Evolutionary conservation across 1,140 invertebrate genomes (phyloP), one percentile per base, ranked within the genome.

Genomic region (Drosophila erecta): DNA sequence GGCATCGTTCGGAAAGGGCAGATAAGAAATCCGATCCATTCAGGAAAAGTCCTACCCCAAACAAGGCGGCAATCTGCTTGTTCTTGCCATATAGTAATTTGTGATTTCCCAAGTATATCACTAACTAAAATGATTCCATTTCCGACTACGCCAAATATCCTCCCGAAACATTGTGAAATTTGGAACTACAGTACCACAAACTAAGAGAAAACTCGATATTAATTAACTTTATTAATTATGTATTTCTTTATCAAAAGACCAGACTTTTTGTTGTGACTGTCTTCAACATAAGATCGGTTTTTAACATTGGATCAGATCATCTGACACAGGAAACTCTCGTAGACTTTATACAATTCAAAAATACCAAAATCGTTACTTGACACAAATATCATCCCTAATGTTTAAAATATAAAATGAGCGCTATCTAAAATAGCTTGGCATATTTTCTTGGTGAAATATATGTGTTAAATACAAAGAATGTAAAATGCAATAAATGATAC

Each of bases 171-270:
- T n/a, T n/a, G n/a, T n/a, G n/a, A n/a, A n/a, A n/a, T n/a, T n/a
- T n/a, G n/a, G n/a, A n/a, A n/a, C 3, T 14, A 1, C 2, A 12
- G 35, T 37, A 14, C 35, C 35, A 37, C 37, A 38, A 38, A 4
- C 1, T 1, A 14, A 38, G 4, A 14, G 37, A 38, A 22, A 14
- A 24, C 22, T 11, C n/a, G 65, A 66, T 81, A 59, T 44, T 62
- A 61, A 56, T 79, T 71, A 38, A 64, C 51, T 86, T 81, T 81
- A 86, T 81, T 84, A 76, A 30, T 76, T 46, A 46, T 81, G 61
- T 41, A 43, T 80, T 70, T 81, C 17, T 87, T 86, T 76, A 87
- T 75, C 60, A 83, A 86, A 81, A 79, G 74, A 87, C 67, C 81
- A 86, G 79, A 81, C 74, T 79, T 84, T 85, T 58, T 58, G 37